Evolutionary conservation across 2,797 vertebrate species (phyloP).

Genomic region (Myiotriccus ornatus): DNA sequence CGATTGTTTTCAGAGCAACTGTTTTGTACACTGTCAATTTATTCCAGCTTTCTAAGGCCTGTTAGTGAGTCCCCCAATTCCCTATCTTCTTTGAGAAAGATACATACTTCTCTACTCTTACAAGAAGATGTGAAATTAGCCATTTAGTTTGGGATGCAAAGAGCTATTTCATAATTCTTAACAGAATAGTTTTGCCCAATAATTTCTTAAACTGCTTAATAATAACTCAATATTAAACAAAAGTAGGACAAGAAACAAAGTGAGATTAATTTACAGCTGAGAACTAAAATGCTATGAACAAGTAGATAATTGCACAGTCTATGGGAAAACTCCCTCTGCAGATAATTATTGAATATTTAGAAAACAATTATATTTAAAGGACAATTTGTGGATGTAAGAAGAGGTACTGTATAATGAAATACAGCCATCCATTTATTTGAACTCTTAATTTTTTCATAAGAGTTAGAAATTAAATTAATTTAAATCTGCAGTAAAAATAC

Average conservation of each 20-base stretch:
- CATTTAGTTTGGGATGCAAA: background rate
- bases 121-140: background rate
- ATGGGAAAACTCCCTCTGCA: background rate
- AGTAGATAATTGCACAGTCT: background rate
- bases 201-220: background rate
- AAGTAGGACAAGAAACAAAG: background rate
- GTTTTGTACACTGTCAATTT: slow-evolving; percentile 58
- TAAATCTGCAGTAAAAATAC: background rate
- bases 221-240: background rate
- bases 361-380: background rate
- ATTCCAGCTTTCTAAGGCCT: slow-evolving; percentile 27
- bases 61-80: background rate
- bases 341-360: background rate
- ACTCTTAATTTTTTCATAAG: background rate
- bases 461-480: background rate
- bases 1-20: slow-evolving; percentile 36
- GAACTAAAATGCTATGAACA: background rate
- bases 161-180: background rate
- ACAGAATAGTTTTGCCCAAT: background rate
- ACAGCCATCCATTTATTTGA: background rate
- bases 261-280: background rate
- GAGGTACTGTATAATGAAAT: background rate
- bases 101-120: background rate
- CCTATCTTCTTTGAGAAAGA: background rate
- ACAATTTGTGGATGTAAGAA: background rate